Evolutionary conservation across 2,113 vertebrate genomes (phyloP).

Genomic region (Anser cygnoides): DNA sequence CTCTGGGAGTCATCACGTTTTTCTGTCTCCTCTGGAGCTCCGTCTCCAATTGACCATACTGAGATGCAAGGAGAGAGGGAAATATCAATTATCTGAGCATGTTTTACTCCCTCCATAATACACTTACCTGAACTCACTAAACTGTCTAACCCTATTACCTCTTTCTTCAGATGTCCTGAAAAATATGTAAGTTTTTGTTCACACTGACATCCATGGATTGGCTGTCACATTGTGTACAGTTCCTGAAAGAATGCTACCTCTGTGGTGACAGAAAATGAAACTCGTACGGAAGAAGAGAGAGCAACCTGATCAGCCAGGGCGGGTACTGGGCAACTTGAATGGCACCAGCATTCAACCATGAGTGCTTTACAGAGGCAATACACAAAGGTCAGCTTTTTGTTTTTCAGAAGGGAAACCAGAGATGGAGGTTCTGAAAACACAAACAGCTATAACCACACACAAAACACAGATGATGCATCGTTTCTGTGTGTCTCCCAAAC

Average conservation of each 20-base stretch:
- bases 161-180: conserved; percentile 50
- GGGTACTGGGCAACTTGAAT: neutral
- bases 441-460: conserved; percentile 37
- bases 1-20: conserved; percentile 83
- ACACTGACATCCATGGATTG: conserved; percentile 24
- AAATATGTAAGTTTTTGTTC: neutral
- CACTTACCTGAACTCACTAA: conserved; percentile 69
- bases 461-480: neutral
- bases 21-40: conserved; percentile 84
- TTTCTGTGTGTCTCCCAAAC: neutral
- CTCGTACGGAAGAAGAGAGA: neutral
- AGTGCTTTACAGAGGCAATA: neutral
- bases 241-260: conserved; percentile 1
- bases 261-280: conserved; percentile 6
- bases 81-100: conserved; percentile 6
- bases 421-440: conserved; percentile 46
- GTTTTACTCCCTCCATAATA: neutral
- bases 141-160: conserved; percentile 19
- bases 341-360: conserved; percentile 47
- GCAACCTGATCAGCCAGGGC: neutral
- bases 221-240: neutral
- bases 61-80: conserved; percentile 56
- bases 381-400: conserved; percentile 43
- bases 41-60: conserved; percentile 93
- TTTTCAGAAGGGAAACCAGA: conserved; percentile 39